Conservation (phyloP, 1,140 invertebrate species). For the Solenopsis fugax region DNA sequence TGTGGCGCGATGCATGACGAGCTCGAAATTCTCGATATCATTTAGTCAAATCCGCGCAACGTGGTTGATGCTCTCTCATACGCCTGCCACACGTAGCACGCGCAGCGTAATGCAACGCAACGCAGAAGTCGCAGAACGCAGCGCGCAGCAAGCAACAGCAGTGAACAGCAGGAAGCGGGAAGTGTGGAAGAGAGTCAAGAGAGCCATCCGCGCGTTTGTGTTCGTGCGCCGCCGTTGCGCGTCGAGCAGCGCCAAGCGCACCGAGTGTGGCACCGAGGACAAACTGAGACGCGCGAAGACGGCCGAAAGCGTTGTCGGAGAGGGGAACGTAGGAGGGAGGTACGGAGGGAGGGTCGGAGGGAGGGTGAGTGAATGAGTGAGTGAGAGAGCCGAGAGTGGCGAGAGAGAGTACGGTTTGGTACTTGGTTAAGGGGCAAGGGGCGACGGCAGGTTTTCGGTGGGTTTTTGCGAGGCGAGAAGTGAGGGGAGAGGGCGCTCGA, state of each 20-base stretch:
- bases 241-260: constrained; percentile 34
- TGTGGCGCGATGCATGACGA: not conserved
- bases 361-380: too few species aligned
- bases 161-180: too few species aligned
- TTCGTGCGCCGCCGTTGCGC: not conserved
- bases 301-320: not conserved
- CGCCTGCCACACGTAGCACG: too few species aligned
- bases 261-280: constrained; percentile 26
- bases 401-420: not conserved
- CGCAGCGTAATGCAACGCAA: too few species aligned
- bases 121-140: too few species aligned
- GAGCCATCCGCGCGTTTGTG: too few species aligned
- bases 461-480: not conserved
- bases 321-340: not conserved
- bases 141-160: too few species aligned
- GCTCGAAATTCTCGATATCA: not conserved
- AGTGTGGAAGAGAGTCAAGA: too few species aligned
- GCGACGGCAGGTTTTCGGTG: too few species aligned
- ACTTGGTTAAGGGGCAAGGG: too few species aligned
- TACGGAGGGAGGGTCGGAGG: too few species aligned
- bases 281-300: constrained; percentile 48
- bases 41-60: not conserved
- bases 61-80: not conserved
- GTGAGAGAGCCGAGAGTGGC: not conserved
- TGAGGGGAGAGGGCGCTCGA: constrained; percentile 42